These are phyloP conservation scores for Heliconius ethilla DNA, from an alignment of 2,888 invertebrate species.

Conservation along the genomic window DNA sequence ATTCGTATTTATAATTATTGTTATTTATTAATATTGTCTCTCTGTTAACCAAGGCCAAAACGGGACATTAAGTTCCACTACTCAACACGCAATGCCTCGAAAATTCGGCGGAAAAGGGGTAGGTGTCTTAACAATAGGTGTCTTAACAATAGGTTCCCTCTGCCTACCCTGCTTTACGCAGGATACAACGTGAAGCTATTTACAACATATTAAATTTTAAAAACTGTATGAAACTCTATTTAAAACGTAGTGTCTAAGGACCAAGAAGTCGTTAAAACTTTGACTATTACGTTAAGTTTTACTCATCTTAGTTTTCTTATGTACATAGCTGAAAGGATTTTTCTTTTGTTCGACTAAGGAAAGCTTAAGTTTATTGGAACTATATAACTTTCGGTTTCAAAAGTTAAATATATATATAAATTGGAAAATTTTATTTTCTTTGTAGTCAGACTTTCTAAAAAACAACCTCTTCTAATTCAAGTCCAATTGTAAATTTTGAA, in stretches of 20 bases:
- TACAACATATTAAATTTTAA: slow-evolving; percentile 5
- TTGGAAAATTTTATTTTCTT: neutral
- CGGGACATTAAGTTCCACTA: too few relatives aligned
- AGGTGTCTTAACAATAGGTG: too few relatives aligned
- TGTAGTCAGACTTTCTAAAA: too few relatives aligned
- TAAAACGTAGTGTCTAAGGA: slow-evolving; percentile 19
- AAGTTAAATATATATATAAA: neutral
- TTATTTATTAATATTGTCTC: too few relatives aligned
- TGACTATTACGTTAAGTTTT: slow-evolving; percentile 28
- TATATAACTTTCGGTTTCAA: slow-evolving; percentile 10
- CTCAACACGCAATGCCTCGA: too few relatives aligned
- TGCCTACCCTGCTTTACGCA: neutral
- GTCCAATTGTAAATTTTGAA: too few relatives aligned
- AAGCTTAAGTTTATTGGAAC: slow-evolving; percentile 15
- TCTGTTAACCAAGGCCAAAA: too few relatives aligned
- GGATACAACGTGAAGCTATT: neutral
- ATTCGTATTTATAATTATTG: too few relatives aligned
- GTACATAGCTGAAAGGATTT: slow-evolving; percentile 26
- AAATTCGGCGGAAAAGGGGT: too few relatives aligned
- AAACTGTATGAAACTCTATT: slow-evolving; percentile 16
- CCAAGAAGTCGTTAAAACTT: slow-evolving; percentile 36
- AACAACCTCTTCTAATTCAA: too few relatives aligned
- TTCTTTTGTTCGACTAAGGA: slow-evolving; percentile 11
- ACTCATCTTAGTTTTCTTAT: slow-evolving; percentile 24
- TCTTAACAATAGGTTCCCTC: too few relatives aligned